Percentiles rank a stretch among this genome's conserved stretches.
These are phyloP conservation scores for Thaumatotibia leucotreta DNA, from an alignment of 1,140 invertebrate genomes.

Conservation along the genomic window DNA sequence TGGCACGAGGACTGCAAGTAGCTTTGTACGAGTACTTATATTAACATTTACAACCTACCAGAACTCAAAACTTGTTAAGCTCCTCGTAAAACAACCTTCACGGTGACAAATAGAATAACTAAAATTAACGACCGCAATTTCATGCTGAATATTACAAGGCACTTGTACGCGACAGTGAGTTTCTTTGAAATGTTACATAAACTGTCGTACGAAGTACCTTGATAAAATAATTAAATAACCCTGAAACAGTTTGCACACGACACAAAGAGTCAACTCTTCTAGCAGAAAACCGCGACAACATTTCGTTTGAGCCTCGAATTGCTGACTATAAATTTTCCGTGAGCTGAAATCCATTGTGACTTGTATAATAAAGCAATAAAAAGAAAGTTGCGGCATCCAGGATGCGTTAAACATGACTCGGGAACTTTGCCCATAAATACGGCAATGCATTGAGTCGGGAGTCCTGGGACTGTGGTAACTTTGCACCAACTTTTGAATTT, in stretches of 20 bases:
- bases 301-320: slow-evolving; percentile 1
- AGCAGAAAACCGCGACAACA: not conserved
- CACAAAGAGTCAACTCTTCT: slow-evolving; percentile 5
- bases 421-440: slow-evolving; percentile 25
- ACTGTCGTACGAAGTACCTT: not conserved
- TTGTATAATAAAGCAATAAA: slow-evolving; percentile 27
- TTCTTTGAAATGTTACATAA: not conserved
- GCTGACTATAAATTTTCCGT: slow-evolving; percentile 12
- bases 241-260: not conserved
- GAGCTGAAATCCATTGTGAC: slow-evolving; percentile 18
- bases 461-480: slow-evolving; percentile 3
- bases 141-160: not conserved
- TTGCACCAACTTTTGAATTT: slow-evolving; percentile 7
- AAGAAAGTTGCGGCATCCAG: slow-evolving; percentile 20
- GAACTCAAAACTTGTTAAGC: not conserved
- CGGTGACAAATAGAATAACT: not conserved
- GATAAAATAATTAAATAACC: slow-evolving; percentile 9
- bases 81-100: not conserved
- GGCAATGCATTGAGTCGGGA: slow-evolving; percentile 20
- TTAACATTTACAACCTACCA: not conserved
- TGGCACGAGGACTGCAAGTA: no score
- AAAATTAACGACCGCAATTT: not conserved
- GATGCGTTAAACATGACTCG: slow-evolving; percentile 24
- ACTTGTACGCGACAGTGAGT: not conserved
- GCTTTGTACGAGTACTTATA: no score